Evolutionary conservation across 2,113 vertebrate genomes (phyloP).

Genomic region (Phyllopteryx taeniolatus): DNA sequence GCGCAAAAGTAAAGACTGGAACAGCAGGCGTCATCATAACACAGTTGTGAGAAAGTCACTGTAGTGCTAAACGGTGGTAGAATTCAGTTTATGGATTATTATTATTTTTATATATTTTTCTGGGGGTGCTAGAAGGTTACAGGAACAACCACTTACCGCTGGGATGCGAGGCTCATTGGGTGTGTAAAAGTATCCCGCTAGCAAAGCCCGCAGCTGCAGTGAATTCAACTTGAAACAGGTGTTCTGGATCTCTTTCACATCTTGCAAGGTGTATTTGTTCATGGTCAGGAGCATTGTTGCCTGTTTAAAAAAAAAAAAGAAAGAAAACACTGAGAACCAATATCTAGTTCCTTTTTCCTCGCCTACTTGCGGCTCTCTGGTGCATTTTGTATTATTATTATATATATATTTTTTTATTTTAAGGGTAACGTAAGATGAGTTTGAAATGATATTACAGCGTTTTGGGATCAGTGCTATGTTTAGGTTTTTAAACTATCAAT

Average conservation of each 20-base stretch:
- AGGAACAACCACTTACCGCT: constrained; percentile 70
- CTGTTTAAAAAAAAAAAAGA: constrained; percentile 60
- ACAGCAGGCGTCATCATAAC: neutral
- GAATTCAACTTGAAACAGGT: constrained; percentile 93
- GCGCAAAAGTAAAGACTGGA: neutral
- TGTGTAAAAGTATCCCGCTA: constrained; percentile 84
- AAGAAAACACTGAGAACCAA: neutral
- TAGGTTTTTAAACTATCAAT: too few relatives aligned
- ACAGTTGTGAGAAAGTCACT: too few relatives aligned
- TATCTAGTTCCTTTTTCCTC: too few relatives aligned
- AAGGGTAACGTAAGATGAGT: too few relatives aligned
- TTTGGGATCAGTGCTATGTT: too few relatives aligned
- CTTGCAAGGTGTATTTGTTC: constrained; percentile 82
- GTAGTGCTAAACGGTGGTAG: too few relatives aligned
- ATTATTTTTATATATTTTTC: neutral
- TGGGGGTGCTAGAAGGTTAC: neutral
- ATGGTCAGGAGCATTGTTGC: constrained; percentile 89
- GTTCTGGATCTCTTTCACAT: constrained; percentile 80
- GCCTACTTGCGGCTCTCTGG: too few relatives aligned
- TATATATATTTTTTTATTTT: too few relatives aligned
- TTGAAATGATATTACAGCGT: too few relatives aligned
- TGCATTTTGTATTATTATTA: too few relatives aligned
- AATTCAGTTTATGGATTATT: too few relatives aligned
- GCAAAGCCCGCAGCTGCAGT: constrained; percentile 80
- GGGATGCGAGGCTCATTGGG: constrained; percentile 84